Evolutionary conservation across 2,888 invertebrate genomes (phyloP).

Genomic region (Esperia sulphurella): DNA sequence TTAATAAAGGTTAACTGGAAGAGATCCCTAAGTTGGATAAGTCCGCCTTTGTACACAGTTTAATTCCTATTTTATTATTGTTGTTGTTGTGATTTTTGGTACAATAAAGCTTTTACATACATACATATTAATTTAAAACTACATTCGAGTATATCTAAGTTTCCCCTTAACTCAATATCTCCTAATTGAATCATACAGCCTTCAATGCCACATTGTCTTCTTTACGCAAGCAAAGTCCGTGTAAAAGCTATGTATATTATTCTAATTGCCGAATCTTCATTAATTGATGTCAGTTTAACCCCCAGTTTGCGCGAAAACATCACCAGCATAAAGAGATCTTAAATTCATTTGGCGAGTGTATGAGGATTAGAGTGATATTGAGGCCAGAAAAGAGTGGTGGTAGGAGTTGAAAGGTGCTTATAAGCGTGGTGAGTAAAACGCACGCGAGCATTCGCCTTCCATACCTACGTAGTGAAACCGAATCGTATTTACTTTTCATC

Average conservation of each 20-base stretch:
- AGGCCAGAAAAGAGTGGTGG: constrained; percentile 37
- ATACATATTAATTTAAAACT: too few relatives aligned
- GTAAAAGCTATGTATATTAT: constrained; percentile 26
- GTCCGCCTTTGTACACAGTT: too few relatives aligned
- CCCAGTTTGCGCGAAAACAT: constrained; percentile 22
- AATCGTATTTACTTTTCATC: constrained; percentile 24
- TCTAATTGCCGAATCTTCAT: constrained; percentile 59
- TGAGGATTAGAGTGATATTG: too few relatives aligned
- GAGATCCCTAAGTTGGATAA: too few relatives aligned
- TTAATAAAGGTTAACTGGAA: too few relatives aligned
- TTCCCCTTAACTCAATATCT: not conserved
- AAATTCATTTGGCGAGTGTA: constrained; percentile 4
- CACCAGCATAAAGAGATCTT: constrained; percentile 14
- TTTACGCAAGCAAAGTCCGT: constrained; percentile 45
- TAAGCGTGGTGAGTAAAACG: constrained; percentile 51
- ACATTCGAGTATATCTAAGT: too few relatives aligned
- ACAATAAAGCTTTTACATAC: too few relatives aligned
- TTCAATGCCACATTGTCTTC: constrained; percentile 43
- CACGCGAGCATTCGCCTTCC: constrained; percentile 51
- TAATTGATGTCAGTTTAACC: constrained; percentile 41
- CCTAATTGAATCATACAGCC: constrained; percentile 20
- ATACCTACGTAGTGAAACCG: constrained; percentile 17
- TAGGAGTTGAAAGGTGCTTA: constrained; percentile 43
- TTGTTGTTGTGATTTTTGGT: too few relatives aligned
- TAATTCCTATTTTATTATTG: too few relatives aligned